Evolutionary conservation across 2,888 invertebrate species (phyloP).

Genomic region (Agrilus cyanescens): DNA sequence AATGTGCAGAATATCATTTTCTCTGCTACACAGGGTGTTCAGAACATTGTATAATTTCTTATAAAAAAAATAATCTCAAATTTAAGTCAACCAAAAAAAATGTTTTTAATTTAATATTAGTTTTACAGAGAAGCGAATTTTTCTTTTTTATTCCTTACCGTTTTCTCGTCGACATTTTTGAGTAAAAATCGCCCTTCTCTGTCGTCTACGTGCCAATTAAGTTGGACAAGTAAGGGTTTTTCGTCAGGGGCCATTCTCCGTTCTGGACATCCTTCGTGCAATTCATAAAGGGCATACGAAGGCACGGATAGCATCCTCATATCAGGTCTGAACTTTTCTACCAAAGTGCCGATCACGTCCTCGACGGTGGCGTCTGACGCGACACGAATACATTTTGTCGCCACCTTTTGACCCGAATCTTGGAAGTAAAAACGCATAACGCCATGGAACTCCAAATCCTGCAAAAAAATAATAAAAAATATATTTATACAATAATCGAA

Average conservation of each 20-base stretch:
- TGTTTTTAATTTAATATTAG: neutral
- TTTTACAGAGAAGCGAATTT: neutral
- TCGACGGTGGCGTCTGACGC: conserved; percentile 92
- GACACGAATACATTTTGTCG: conserved; percentile 97
- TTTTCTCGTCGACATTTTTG: conserved; percentile 77
- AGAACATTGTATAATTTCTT: too few relatives aligned
- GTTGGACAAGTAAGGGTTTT: conserved; percentile 89
- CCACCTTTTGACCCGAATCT: conserved; percentile 96
- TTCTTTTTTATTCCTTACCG: conserved; percentile 37
- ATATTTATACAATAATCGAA: too few relatives aligned
- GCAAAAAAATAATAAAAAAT: conserved; percentile 28
- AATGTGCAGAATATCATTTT: too few relatives aligned
- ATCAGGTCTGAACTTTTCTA: conserved; percentile 98
- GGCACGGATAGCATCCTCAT: conserved; percentile 87
- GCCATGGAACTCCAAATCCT: conserved; percentile 97
- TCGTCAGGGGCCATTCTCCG: conserved; percentile 81
- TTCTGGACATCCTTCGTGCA: conserved; percentile 62
- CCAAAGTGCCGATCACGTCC: conserved; percentile 91
- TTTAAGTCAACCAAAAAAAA: neutral
- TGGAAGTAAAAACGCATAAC: conserved; percentile 99
- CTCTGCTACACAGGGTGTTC: too few relatives aligned
- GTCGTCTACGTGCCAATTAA: conserved; percentile 99
- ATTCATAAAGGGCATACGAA: conserved; percentile 63
- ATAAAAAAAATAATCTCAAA: too few relatives aligned
- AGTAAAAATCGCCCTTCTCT: conserved; percentile 94